Evolutionary conservation across 2,888 invertebrate species (phyloP), one percentile per base, ranked within the genome.

Genomic region (Spodoptera picta): DNA sequence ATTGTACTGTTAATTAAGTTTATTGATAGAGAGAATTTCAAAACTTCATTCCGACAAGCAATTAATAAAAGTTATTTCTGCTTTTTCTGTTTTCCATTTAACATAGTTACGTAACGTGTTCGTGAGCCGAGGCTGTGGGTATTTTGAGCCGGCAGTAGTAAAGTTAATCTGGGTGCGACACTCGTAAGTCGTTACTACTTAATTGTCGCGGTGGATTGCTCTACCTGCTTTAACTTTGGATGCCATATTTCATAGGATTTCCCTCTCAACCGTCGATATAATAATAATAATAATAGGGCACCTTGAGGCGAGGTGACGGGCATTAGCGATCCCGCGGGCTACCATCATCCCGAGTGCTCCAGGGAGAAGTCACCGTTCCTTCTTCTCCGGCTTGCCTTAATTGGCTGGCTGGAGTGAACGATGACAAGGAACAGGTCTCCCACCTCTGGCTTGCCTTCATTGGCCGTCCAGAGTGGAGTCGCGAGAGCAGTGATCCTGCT

Each of bases 1-100:
- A 77, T 79, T 77, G 70, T 74, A 65, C 56, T 68, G 71, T 74
- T 81, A 81, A 81, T 81, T 79, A 73, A 82, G 63, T 79, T 79
- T 73, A 81, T 77, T 70, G 75, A 77, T 74, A 79, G 71, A 65
- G 56, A 50, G 57, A 65, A 71, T 61, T 71, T 61, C 48, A 66
- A 73, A 73, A 79, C 60, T 71, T 65, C 53, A 59, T 60, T 60
- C 50, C 24, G 36, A 55, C 47, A 9, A 67, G 31, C 73, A 64
- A 80, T 74, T 70, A 69, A 69, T 77, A 55, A 61, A 73, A 64
- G 7, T 58, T 48, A 9, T n/a, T n/a, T 42, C 0, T 10, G 36
- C 9, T 41, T 65, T 63, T 49, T 54, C 9, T 53, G 45, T 52
- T 57, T 51, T 50, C n/a, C 23, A 48, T 19, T 56, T 46, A 50